Evolutionary conservation across 2,113 vertebrate genomes (phyloP).

Genomic region (Terrapene triunguis): DNA sequence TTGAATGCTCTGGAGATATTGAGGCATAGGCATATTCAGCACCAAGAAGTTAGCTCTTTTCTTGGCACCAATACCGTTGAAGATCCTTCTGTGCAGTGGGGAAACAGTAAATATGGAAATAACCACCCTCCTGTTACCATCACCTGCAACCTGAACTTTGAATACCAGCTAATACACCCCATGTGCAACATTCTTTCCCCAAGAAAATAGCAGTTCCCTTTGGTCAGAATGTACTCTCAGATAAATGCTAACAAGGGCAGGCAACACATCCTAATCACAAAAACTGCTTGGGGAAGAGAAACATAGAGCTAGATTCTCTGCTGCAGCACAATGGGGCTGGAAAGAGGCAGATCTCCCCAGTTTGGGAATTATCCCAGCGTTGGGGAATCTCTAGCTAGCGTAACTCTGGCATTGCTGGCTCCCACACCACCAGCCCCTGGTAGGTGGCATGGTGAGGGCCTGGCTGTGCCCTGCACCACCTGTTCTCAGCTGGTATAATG

Average conservation of each 20-base stretch:
- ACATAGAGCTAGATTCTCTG: constrained; percentile 40
- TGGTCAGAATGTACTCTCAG: not conserved
- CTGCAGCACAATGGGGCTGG: constrained; percentile 59
- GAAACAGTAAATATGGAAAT: not conserved
- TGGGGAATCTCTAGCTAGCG: constrained; percentile 49
- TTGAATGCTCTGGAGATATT: not conserved
- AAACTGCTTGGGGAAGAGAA: constrained; percentile 27
- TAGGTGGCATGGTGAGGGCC: not conserved
- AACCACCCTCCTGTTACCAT: not conserved
- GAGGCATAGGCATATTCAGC: not conserved
- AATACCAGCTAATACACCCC: rapidly evolving
- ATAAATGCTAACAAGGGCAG: not conserved
- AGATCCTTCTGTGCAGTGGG: not conserved
- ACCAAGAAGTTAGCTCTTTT: not conserved
- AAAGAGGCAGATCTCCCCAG: constrained; percentile 46
- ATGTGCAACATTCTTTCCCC: not conserved
- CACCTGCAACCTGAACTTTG: not conserved
- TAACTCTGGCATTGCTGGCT: not conserved
- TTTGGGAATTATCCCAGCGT: not conserved
- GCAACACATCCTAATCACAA: constrained; percentile 22
- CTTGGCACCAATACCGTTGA: not conserved
- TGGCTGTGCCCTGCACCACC: not conserved
- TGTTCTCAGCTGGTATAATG: not conserved
- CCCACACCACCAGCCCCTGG: constrained; percentile 20
- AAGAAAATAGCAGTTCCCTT: not conserved